These are phyloP conservation scores for Tor tambroides DNA, from an alignment of 2,113 vertebrate species.

Conservation along the genomic window DNA sequence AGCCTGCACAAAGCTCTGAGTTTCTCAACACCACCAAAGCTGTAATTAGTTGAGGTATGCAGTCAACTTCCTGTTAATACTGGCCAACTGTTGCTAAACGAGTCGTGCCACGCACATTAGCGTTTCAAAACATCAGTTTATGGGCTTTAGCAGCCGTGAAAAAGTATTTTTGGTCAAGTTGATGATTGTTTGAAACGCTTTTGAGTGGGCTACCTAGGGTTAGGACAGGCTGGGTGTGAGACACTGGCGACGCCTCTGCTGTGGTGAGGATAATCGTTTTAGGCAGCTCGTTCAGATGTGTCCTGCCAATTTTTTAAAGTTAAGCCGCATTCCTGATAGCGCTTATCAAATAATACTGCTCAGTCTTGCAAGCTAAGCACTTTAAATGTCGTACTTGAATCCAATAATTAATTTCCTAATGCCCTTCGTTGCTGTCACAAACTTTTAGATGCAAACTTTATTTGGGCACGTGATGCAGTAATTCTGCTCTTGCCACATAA, in stretches of 20 bases:
- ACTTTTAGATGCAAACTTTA: slow-evolving; percentile 45
- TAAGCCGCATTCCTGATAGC: slow-evolving; percentile 30
- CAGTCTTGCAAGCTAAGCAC: slow-evolving; percentile 38
- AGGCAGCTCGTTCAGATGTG: slow-evolving; percentile 32
- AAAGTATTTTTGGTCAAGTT: background rate
- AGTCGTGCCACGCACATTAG: background rate
- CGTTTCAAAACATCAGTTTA: background rate
- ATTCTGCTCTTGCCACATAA: background rate
- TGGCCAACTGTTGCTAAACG: slow-evolving; percentile 15
- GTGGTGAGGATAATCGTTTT: slow-evolving; percentile 15
- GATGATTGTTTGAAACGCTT: background rate
- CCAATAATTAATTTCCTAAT: slow-evolving; percentile 64
- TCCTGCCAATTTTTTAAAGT: slow-evolving; percentile 13
- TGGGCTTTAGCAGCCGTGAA: background rate
- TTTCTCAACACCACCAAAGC: slow-evolving; percentile 18
- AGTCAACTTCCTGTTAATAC: slow-evolving; percentile 33
- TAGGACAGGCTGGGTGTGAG: background rate
- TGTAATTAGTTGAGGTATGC: slow-evolving; percentile 12
- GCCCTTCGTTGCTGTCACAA: slow-evolving; percentile 38
- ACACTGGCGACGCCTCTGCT: background rate
- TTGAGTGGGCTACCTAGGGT: background rate
- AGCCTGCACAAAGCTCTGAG: background rate
- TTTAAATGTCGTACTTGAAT: slow-evolving; percentile 30
- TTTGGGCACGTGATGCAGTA: slow-evolving; percentile 42
- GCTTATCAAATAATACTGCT: slow-evolving; percentile 49